A percentile compares a stretch with the other conserved stretches of the same genome.
phyloP scores from a whole-genome alignment of 2,888 invertebrate genomes.

The Deilephila porcellus region DNA sequence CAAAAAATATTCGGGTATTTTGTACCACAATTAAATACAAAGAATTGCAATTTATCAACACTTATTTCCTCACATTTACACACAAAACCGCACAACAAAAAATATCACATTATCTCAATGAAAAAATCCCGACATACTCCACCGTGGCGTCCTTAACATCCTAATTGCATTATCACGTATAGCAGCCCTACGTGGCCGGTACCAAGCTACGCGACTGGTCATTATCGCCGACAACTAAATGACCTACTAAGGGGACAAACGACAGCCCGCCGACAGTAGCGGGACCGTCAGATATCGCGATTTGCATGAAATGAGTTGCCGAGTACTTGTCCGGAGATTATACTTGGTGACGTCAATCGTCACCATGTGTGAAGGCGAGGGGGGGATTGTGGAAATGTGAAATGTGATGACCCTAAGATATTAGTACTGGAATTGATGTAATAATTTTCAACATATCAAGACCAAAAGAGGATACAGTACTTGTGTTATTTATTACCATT shows the following conservation, averaged over 20 bases:
- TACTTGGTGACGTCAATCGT: not conserved
- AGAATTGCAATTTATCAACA: too few species aligned
- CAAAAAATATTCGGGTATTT: too few species aligned
- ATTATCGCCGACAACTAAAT: constrained; percentile 62
- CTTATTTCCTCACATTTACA: not conserved
- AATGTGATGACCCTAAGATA: not conserved
- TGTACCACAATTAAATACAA: too few species aligned
- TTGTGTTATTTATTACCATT: too few species aligned
- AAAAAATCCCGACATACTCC: not conserved
- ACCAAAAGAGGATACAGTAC: too few species aligned
- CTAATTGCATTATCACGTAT: constrained; percentile 8
- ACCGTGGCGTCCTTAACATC: not conserved
- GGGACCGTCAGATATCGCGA: constrained; percentile 22
- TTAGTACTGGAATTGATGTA: not conserved
- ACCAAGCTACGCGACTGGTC: constrained; percentile 48
- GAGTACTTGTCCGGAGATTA: constrained; percentile 13
- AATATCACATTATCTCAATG: too few species aligned
- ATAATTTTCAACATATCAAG: not conserved
- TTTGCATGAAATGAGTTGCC: constrained; percentile 37
- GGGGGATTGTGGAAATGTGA: not conserved
- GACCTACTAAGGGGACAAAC: constrained; percentile 57
- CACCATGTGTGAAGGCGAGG: not conserved
- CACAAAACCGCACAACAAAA: not conserved
- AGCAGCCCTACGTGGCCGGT: constrained; percentile 32
- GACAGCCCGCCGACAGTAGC: constrained; percentile 48